A percentile compares a stretch with the other conserved stretches of the same genome.
Evolutionary conservation across 2,888 invertebrate genomes (phyloP).

Genomic region (Cheilosia vernalis): DNA sequence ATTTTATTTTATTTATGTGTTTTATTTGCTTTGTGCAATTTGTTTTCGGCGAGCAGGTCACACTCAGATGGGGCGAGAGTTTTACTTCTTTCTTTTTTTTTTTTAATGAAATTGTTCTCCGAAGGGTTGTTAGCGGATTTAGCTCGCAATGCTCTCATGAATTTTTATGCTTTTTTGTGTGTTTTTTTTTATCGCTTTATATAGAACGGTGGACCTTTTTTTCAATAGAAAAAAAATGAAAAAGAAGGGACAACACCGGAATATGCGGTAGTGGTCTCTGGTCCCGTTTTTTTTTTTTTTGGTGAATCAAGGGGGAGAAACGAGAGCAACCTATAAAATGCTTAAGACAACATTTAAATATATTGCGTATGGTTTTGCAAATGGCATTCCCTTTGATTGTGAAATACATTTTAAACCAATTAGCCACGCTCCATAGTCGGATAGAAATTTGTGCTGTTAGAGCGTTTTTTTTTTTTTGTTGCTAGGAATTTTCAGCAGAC

Average conservation of each 20-base stretch:
- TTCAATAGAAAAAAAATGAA: background rate
- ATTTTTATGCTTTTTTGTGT: slow-evolving; percentile 63
- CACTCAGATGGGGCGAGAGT: slow-evolving; percentile 31
- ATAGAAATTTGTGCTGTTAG: slow-evolving; percentile 7
- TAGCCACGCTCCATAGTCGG: slow-evolving; percentile 56
- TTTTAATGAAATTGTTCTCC: slow-evolving; percentile 71
- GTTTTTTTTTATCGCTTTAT: slow-evolving; percentile 46
- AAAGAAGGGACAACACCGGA: slow-evolving; percentile 32
- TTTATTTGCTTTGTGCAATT: slow-evolving; percentile 68
- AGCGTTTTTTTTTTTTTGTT: background rate
- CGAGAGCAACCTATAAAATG: slow-evolving; percentile 29
- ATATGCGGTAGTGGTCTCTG: slow-evolving; percentile 20
- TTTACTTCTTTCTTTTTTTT: slow-evolving; percentile 6
- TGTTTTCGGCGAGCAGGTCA: slow-evolving; percentile 43
- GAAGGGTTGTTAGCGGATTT: slow-evolving; percentile 75
- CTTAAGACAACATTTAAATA: slow-evolving; percentile 63
- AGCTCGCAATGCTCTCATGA: slow-evolving; percentile 67
- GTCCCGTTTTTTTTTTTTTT: background rate
- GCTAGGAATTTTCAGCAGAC: background rate
- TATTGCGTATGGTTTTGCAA: slow-evolving; percentile 21
- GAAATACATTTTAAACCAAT: slow-evolving; percentile 62
- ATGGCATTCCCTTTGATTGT: slow-evolving; percentile 19
- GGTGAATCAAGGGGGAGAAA: background rate
- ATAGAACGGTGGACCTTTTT: slow-evolving; percentile 29
- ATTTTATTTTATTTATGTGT: slow-evolving; percentile 38